A percentile compares a stretch with the other conserved stretches of the same genome.
These are phyloP conservation scores for Ectemnius cavifrons DNA, from an alignment of 2,888 invertebrate species.

Conservation along the genomic window DNA sequence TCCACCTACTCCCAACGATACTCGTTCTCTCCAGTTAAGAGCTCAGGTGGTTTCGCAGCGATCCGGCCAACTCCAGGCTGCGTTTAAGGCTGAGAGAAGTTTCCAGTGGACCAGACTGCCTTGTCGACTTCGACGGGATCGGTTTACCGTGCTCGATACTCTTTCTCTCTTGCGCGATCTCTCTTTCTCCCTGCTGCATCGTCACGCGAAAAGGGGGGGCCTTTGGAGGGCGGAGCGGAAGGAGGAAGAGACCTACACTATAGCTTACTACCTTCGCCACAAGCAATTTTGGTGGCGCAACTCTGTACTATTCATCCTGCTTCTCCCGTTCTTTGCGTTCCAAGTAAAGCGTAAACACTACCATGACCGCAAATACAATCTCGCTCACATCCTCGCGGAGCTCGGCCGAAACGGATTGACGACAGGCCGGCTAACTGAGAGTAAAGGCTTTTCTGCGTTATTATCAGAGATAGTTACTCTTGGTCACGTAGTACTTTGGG, in stretches of 20 bases:
- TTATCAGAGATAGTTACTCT: too few relatives aligned
- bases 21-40: slow-evolving; percentile 45
- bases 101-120: slow-evolving; percentile 27
- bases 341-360: too few relatives aligned
- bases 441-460: slow-evolving; percentile 1
- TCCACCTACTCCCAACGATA: slow-evolving; percentile 9
- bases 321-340: neutral
- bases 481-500: too few relatives aligned
- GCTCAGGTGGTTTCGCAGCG: slow-evolving; percentile 49
- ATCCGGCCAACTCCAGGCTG: slow-evolving; percentile 27
- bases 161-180: slow-evolving; percentile 1
- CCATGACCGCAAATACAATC: slow-evolving; percentile 49
- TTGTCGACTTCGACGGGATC: slow-evolving; percentile 34
- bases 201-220: too few relatives aligned
- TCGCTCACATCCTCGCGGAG: slow-evolving; percentile 19
- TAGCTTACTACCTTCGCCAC: too few relatives aligned
- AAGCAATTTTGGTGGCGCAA: too few relatives aligned
- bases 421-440: neutral
- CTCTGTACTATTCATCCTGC: neutral
- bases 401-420: neutral
- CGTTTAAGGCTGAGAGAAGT: slow-evolving; percentile 36
- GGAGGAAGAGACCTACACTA: too few relatives aligned
- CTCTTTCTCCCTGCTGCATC: too few relatives aligned
- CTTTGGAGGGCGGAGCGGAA: too few relatives aligned
- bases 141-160: slow-evolving; percentile 37